These are phyloP conservation scores for Scortum barcoo DNA, from an alignment of 2,113 vertebrate genomes.

Conservation along the genomic window DNA sequence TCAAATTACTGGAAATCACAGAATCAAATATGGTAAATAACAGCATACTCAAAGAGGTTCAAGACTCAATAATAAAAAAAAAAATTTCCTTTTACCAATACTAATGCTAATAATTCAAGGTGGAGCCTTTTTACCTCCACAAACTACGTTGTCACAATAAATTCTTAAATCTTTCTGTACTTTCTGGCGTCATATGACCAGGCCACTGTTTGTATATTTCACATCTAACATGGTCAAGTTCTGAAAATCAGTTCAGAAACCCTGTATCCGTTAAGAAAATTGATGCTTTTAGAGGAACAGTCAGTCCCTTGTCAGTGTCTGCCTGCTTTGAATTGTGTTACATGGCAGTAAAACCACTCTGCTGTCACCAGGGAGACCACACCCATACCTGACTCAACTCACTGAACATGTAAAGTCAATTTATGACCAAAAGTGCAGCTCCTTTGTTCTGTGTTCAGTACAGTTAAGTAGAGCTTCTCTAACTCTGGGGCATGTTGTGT, in stretches of 20 bases:
- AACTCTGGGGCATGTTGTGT: not conserved
- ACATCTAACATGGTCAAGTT: not conserved
- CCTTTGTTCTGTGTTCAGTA: conserved; percentile 2
- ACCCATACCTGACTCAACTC: conserved; percentile 2
- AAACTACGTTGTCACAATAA: not conserved
- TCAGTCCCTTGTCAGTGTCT: not conserved
- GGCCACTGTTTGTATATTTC: not conserved
- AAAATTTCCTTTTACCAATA: too few relatives aligned
- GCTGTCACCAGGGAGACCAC: not conserved
- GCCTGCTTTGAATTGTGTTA: not conserved
- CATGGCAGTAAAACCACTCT: not conserved
- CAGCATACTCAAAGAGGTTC: too few relatives aligned
- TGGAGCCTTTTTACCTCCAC: too few relatives aligned
- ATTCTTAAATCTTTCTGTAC: not conserved
- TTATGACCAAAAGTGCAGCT: not conserved
- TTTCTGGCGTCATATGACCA: not conserved
- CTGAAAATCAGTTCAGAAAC: not conserved
- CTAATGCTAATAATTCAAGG: too few relatives aligned
- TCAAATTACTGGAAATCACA: not conserved
- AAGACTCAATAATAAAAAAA: too few relatives aligned
- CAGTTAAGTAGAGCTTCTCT: not conserved
- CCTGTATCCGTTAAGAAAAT: not conserved
- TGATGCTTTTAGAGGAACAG: not conserved
- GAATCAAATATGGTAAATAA: not conserved
- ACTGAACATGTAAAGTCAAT: conserved; percentile 16